Base-by-base conservation (phyloP, 1,140 invertebrate species). In the Oncopodura yosiiana region DNA sequence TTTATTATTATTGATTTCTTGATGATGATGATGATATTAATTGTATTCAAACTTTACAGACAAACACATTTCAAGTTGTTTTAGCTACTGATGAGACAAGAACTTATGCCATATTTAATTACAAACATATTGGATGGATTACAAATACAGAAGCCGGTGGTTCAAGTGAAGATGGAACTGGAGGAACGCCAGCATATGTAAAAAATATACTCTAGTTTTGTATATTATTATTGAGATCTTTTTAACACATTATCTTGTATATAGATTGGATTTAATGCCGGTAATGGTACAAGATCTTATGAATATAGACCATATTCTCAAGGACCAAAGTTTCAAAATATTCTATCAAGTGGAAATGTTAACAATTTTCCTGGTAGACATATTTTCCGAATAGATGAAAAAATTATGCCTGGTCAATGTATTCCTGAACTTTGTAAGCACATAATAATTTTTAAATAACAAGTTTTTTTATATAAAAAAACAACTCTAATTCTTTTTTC, bases 21-120 rank as follows among this genome's bases (percentile, higher is more conserved):
- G 6, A 19, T 41, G 8, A 21, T 26, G 24, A 8, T 26, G 3
- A 14, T 23, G 3, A 36, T 52, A 32, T 37, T 42, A 38, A 30
- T 21, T 38, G 6, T 43, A 9, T 46, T 32, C 26, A 42, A 42
- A 6, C 29, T 32, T 14, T 29, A 53, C 69, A 90, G 79, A 94
- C 90, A 3, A 95, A 95, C 68, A 93, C 90, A 0, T 95, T 94
- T 73, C 93, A 97, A 81, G 75, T 90, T 73, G 79, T 96, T 2
- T 66, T 97, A 24, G 86, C 85, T 0, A 94, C 93, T 0, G 91
- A 95, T 70, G 91, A 94, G 74, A 87, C 93, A 5, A 84, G 84
- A 64, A 90, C 90, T 0, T 97, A 94, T 63, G 87, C 81, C 1
- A 91, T 97, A 21, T 94, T 91, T 68, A 96, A 96, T 72, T 97